Evolutionary conservation across 2,888 invertebrate genomes (phyloP), one percentile per base, ranked within the genome.

Genomic region (Mesoligia furuncula): DNA sequence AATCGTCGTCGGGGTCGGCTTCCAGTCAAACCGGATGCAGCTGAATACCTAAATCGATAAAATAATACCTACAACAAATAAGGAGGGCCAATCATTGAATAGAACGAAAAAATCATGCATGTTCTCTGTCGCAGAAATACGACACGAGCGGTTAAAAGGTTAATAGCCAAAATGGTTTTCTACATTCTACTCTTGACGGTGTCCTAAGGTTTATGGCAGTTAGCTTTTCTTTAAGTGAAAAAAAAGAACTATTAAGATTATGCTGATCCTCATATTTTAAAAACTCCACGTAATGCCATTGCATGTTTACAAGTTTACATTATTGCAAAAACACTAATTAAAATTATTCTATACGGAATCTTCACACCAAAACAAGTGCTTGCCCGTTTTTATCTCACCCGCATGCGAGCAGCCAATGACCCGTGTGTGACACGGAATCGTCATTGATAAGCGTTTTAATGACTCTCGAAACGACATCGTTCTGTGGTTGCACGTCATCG

Each of bases 351-450:
- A 79, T 75, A 84, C 83, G 62, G 83, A 83, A 83, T 24, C 80
- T 4, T 24, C 0, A 51, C 45, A 57, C 9, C 13, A 75, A 80
- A 65, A 17, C 62, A 51, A 31, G 45, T 39, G 54, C 57, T 69
- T 68, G 77, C 72, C 74, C 20, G 48, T 79, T 62, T 82, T 87
- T 90, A 90, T 91, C 88, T 81, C 48, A 65, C 91, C 91, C 91
- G 90, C 85, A 91, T 91, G 83, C 81, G 80, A 45, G 61, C 75
- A 82, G 88, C 73, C 88, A 88, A 82, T 88, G 88, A 85, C 86
- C 88, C 82, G 67, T 79, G 81, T 42, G 66, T 79, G 83, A 65
- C 80, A 80, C 42, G 77, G 62, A 65, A 67, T 70, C 76, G 78
- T 74, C 81, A 87, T 87, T 89, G 89, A 87, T 88, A 85, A 86